A percentile compares a stretch with the other conserved stretches of the same genome.
These are phyloP conservation scores for Monomorium pharaonis DNA, from an alignment of 1,140 invertebrate species.

Conservation along the genomic window DNA sequence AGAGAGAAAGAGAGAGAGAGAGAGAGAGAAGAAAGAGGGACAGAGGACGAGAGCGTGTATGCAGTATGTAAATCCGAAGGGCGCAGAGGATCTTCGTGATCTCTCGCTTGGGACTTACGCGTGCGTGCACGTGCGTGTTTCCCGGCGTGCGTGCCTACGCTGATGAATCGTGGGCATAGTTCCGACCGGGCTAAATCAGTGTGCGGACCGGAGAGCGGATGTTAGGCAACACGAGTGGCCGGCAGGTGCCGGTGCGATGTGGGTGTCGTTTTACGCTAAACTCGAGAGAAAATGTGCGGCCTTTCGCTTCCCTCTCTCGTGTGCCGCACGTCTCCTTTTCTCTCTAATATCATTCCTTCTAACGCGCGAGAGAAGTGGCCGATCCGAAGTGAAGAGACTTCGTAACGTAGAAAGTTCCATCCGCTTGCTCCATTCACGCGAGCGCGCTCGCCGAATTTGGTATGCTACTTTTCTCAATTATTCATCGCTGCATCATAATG, in stretches of 20 bases:
- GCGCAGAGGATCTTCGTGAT: constrained; percentile 58
- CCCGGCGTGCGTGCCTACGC: constrained; percentile 20
- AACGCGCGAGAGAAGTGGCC: not conserved
- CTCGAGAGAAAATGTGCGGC: constrained; percentile 61
- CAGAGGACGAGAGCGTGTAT: constrained; percentile 13
- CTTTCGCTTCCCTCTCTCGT: constrained; percentile 62
- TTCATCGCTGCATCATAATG: not conserved
- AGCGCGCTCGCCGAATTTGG: not conserved
- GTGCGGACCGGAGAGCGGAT: constrained; percentile 65
- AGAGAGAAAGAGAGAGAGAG: constrained; percentile 5
- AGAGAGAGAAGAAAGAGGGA: constrained; percentile 2
- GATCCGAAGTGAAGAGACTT: not conserved
- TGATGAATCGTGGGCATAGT: constrained; percentile 35
- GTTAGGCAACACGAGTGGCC: constrained; percentile 69
- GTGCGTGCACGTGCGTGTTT: constrained; percentile 12
- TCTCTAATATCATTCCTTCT: constrained; percentile 4
- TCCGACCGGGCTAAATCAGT: constrained; percentile 57
- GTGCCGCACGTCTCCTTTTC: constrained; percentile 7
- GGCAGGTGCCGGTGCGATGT: constrained; percentile 68
- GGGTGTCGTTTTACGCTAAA: constrained; percentile 73
- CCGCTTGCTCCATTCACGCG: not conserved
- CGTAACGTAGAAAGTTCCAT: constrained; percentile 39
- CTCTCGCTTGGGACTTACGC: constrained; percentile 54
- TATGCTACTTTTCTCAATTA: not conserved
- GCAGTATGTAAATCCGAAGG: constrained; percentile 68